Conservation (phyloP, 1,140 invertebrate species). For the Dysdera silvatica region DNA sequence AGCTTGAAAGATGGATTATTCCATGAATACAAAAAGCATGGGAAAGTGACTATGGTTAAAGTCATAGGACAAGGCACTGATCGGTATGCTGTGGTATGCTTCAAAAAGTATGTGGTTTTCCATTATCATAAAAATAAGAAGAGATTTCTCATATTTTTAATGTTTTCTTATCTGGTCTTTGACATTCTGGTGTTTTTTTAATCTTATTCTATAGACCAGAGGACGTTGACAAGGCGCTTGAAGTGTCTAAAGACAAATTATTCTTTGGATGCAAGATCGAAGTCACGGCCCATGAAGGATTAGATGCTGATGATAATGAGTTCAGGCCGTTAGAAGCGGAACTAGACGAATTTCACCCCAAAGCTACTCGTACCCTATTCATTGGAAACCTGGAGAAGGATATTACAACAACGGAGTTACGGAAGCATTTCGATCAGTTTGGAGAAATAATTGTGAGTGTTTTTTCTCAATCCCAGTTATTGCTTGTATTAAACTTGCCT, state of each 20-base stretch:
- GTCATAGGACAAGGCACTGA: slow-evolving; percentile 71
- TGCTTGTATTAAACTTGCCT: no score
- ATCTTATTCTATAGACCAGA: slow-evolving; percentile 54
- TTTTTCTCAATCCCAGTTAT: no score
- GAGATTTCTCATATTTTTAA: no score
- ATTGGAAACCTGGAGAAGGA: slow-evolving; percentile 92
- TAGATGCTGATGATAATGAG: slow-evolving; percentile 79
- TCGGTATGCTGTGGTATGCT: slow-evolving; percentile 80
- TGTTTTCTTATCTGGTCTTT: slow-evolving; percentile 2
- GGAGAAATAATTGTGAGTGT: slow-evolving; percentile 83
- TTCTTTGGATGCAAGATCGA: slow-evolving; percentile 95
- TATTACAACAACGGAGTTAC: slow-evolving; percentile 74
- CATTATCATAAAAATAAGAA: no score
- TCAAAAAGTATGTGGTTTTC: slow-evolving; percentile 63
- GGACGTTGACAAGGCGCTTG: slow-evolving; percentile 88
- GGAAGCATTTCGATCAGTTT: slow-evolving; percentile 85
- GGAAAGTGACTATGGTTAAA: slow-evolving; percentile 91
- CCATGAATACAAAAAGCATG: slow-evolving; percentile 97
- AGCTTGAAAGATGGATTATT: slow-evolving; percentile 93
- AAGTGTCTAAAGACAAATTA: slow-evolving; percentile 88
- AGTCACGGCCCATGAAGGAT: slow-evolving; percentile 75
- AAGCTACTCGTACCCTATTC: slow-evolving; percentile 77
- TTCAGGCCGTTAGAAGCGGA: slow-evolving; percentile 87
- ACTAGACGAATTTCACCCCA: slow-evolving; percentile 89
- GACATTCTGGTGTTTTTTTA: slow-evolving; percentile 3